phyloP scores from a whole-genome alignment of 2,888 invertebrate genomes.

The Sturmia bella region DNA sequence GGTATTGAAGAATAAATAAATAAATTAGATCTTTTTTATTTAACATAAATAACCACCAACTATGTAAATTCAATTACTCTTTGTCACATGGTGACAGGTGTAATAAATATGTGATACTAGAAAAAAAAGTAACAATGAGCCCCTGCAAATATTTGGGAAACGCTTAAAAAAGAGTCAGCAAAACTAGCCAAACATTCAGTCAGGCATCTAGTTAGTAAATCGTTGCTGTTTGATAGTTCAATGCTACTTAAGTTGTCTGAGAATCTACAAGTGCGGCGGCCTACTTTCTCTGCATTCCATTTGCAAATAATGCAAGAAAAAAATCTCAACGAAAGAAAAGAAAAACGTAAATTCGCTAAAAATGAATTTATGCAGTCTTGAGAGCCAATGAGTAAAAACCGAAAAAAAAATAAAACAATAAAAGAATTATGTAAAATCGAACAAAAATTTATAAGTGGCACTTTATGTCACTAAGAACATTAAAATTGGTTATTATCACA shows the following conservation, averaged over 20 bases:
- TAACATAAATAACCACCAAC: too few relatives aligned
- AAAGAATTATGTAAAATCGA: slow-evolving; percentile 45
- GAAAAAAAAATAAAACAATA: slow-evolving; percentile 21
- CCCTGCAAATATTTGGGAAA: slow-evolving; percentile 28
- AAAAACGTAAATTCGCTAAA: slow-evolving; percentile 51
- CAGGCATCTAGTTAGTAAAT: slow-evolving; percentile 65
- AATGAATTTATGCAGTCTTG: slow-evolving; percentile 53
- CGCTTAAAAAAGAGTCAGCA: slow-evolving; percentile 5
- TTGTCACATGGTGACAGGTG: too few relatives aligned
- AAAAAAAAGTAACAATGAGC: neutral
- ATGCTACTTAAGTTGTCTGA: slow-evolving; percentile 74
- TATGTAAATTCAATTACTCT: too few relatives aligned
- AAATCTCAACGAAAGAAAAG: neutral
- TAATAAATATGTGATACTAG: too few relatives aligned
- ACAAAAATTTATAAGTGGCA: slow-evolving; percentile 49
- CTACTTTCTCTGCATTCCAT: slow-evolving; percentile 82
- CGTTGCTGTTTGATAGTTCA: slow-evolving; percentile 67
- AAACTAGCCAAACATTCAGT: slow-evolving; percentile 54
- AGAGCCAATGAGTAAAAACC: slow-evolving; percentile 7
- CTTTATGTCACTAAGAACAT: slow-evolving; percentile 12
- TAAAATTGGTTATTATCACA: slow-evolving; percentile 30
- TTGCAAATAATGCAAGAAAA: slow-evolving; percentile 29
- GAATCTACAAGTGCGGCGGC: slow-evolving; percentile 80
- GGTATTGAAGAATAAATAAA: too few relatives aligned
- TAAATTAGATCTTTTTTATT: too few relatives aligned